These are phyloP conservation scores for Pterois miles DNA, from an alignment of 2,797 vertebrate genomes.

Conservation along the genomic window DNA sequence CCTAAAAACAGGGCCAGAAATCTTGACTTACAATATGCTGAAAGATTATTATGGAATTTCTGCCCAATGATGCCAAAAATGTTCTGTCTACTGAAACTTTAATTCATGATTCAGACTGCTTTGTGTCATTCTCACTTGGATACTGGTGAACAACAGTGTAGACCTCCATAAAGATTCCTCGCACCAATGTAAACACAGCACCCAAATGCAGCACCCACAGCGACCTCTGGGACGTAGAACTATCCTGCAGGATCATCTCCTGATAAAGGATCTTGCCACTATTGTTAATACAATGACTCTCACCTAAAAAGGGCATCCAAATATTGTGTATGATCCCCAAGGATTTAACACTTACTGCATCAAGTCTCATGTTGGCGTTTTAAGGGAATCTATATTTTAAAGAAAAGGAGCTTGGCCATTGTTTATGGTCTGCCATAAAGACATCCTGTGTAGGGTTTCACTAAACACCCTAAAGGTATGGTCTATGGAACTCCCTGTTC, in stretches of 20 bases:
- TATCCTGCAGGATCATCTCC: neutral
- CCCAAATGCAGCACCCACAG: too few relatives aligned
- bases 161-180: too few relatives aligned
- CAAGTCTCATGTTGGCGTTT: neutral
- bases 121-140: too few relatives aligned
- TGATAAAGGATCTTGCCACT: neutral
- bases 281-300: too few relatives aligned
- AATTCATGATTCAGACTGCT: too few relatives aligned
- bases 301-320: neutral
- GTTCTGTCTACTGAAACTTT: too few relatives aligned
- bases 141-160: too few relatives aligned
- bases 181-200: too few relatives aligned
- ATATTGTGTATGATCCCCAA: neutral
- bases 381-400: neutral
- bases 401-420: constrained; percentile 47
- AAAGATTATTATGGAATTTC: too few relatives aligned
- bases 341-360: neutral
- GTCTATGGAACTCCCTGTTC: constrained; percentile 44
- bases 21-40: too few relatives aligned
- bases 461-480: constrained; percentile 48
- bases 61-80: too few relatives aligned
- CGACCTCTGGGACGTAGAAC: neutral
- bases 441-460: constrained; percentile 68
- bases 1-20: too few relatives aligned
- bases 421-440: constrained; percentile 51